These are phyloP conservation scores for Peromyscus leucopus DNA, from an alignment of 2,113 vertebrate genomes.

Conservation along the genomic window DNA sequence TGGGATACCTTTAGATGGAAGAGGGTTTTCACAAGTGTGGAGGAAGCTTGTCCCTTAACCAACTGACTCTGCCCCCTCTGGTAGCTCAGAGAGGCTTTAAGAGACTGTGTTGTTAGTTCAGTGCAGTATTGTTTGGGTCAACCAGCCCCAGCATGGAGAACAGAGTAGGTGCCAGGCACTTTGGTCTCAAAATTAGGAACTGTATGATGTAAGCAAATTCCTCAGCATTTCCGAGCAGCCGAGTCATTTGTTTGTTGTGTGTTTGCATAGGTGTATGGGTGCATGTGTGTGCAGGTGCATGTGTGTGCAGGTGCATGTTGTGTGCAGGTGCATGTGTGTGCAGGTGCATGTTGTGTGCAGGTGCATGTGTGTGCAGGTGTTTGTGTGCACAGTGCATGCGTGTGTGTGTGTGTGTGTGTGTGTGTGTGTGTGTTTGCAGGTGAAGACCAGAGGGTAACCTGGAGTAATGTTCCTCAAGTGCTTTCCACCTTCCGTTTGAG, in stretches of 20 bases:
- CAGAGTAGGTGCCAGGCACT: background rate
- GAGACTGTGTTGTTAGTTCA: background rate
- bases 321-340: background rate
- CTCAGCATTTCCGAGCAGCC: background rate
- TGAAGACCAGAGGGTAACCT: background rate
- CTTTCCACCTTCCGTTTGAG: background rate
- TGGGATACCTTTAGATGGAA: background rate
- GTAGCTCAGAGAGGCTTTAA: background rate
- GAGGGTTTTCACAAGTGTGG: background rate
- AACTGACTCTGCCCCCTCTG: background rate
- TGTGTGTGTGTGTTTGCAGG: background rate
- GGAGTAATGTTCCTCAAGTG: background rate
- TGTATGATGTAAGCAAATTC: background rate
- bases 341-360: background rate
- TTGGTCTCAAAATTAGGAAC: background rate
- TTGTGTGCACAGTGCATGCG: background rate
- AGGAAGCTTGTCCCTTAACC: background rate
- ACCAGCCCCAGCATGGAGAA: background rate
- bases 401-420: background rate
- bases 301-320: background rate
- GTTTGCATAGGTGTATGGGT: background rate
- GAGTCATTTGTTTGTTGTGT: background rate
- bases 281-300: no score
- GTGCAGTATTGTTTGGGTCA: background rate
- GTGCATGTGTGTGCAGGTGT: background rate